Percentiles rank a stretch among this genome's conserved stretches.
Evolutionary conservation across 2,797 vertebrate genomes (phyloP).

Genomic region (Pangasius sanitwongsei): DNA sequence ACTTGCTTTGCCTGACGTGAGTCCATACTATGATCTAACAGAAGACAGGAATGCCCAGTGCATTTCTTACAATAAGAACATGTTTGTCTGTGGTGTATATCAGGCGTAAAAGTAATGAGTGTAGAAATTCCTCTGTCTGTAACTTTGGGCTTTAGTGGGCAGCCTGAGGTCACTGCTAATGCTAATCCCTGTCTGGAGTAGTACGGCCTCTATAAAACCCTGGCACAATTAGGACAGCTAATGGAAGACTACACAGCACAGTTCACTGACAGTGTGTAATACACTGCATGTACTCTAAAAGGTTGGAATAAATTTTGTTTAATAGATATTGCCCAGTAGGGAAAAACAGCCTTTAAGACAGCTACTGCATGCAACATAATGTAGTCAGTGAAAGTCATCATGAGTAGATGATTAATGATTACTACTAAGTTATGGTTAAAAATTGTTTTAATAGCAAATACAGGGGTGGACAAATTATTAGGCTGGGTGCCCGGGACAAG

Average conservation of each 20-base stretch:
- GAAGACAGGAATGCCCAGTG: background rate
- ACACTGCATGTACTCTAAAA: constrained; percentile 32
- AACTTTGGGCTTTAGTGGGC: constrained; percentile 71
- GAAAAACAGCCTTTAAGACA: constrained; percentile 10
- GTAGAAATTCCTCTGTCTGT: constrained; percentile 46
- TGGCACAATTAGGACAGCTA: constrained; percentile 74
- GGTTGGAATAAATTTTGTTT: constrained; percentile 29
- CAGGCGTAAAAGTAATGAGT: constrained; percentile 32
- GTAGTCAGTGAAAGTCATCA: constrained; percentile 6
- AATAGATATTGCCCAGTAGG: constrained; percentile 25
- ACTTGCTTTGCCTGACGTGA: background rate
- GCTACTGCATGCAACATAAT: constrained; percentile 25
- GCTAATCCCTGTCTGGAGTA: constrained; percentile 71
- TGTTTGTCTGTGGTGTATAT: constrained; percentile 29
- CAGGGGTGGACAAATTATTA: constrained; percentile 24
- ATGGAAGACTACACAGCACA: constrained; percentile 54
- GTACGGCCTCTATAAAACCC: constrained; percentile 77
- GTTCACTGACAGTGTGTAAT: constrained; percentile 34
- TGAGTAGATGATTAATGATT: constrained; percentile 18
- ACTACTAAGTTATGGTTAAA: background rate
- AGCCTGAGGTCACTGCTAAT: constrained; percentile 76
- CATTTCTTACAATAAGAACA: background rate
- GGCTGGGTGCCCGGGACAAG: background rate
- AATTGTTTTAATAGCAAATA: constrained; percentile 18
- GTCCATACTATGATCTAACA: constrained; percentile 27